Conservation (phyloP, 2,113 vertebrate species). For the Dicentrarchus labrax region DNA sequence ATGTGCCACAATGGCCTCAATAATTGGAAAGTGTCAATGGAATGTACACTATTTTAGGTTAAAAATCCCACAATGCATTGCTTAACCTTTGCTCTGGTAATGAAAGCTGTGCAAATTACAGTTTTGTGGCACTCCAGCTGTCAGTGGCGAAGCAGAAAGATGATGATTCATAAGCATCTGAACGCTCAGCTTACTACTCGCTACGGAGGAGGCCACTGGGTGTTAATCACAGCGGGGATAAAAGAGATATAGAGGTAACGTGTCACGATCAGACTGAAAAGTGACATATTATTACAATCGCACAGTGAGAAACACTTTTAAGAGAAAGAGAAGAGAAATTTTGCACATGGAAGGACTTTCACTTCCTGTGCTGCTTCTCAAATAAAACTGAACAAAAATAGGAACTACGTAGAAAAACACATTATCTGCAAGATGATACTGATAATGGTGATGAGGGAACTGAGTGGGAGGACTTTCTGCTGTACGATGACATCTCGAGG, state of each 20-base stretch:
- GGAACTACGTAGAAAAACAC: neutral
- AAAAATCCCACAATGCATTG: neutral
- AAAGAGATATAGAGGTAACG: neutral
- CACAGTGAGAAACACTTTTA: constrained; percentile 17
- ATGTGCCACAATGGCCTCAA: neutral
- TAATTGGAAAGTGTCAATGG: neutral
- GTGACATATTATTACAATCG: neutral
- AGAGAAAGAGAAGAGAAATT: no score
- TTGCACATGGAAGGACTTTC: constrained; percentile 24
- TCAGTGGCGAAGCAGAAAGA: no score
- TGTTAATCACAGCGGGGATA: constrained; percentile 5
- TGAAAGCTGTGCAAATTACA: constrained; percentile 28
- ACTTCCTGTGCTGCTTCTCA: constrained; percentile 3
- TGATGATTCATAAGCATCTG: no score
- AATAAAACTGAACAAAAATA: neutral
- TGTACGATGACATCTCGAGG: neutral
- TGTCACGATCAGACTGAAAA: neutral
- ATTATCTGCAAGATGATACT: neutral
- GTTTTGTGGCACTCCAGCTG: constrained; percentile 8
- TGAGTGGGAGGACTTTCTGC: neutral
- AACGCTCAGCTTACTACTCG: neutral
- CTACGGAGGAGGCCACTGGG: neutral
- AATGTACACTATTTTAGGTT: neutral
- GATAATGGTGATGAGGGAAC: neutral
- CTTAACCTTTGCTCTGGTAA: neutral